Conservation (phyloP, 2,888 invertebrate species). For the Biston betularia region DNA sequence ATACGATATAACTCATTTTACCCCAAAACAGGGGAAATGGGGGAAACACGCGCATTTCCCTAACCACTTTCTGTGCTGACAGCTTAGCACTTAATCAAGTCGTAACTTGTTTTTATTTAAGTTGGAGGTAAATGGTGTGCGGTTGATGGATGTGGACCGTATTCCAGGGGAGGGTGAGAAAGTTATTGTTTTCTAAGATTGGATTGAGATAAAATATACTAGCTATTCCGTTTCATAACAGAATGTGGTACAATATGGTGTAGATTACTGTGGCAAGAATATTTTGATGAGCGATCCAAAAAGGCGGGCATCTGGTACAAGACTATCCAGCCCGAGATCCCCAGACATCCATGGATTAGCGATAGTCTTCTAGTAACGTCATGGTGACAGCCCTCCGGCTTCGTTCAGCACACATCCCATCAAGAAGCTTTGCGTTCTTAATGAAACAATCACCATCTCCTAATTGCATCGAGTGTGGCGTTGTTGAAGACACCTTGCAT, state of each 20-base stretch:
- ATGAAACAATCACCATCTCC: no score
- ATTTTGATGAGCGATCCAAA: no score
- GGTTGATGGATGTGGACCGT: slow-evolving; percentile 28
- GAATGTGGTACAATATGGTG: not conserved
- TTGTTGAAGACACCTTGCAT: no score
- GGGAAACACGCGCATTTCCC: slow-evolving; percentile 42
- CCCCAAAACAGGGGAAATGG: slow-evolving; percentile 38
- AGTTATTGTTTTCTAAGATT: slow-evolving; percentile 6
- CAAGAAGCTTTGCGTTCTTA: no score
- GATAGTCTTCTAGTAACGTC: no score
- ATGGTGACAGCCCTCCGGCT: no score
- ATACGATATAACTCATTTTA: slow-evolving; percentile 45
- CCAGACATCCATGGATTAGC: no score
- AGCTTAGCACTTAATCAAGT: slow-evolving; percentile 44
- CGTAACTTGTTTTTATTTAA: slow-evolving; percentile 45
- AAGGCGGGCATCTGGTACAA: no score
- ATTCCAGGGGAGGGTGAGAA: slow-evolving; percentile 1
- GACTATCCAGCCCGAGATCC: no score
- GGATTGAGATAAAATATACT: not conserved
- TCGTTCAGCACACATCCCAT: no score
- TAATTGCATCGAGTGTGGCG: no score
- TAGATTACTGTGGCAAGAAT: no score
- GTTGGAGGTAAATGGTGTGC: slow-evolving; percentile 37
- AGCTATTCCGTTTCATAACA: not conserved
- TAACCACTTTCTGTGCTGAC: slow-evolving; percentile 40